Evolutionary conservation across 2,113 vertebrate species (phyloP), one percentile per base, ranked within the genome.

Genomic region (Microcebus murinus): DNA sequence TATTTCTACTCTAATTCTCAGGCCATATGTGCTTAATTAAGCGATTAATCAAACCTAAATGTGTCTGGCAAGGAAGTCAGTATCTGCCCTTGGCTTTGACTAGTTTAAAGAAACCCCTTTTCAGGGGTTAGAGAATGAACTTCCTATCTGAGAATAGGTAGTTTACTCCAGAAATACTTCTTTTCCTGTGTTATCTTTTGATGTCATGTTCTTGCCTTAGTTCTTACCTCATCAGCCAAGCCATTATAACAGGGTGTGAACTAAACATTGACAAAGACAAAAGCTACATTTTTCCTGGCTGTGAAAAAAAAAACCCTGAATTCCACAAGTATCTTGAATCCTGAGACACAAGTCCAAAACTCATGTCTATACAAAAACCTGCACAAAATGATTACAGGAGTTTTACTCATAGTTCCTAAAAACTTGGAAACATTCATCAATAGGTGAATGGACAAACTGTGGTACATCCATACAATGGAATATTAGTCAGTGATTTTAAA

Each of bases 11-110:
- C 89, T 84, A 97, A 74, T 71, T 92, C 74, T 98, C 95, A 85
- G 71, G 34, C 61, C 71, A 76, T 79, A 89, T 31, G 80, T 77
- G n/a, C 96, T 94, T 73, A 83, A 96, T 92, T 70, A 79, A 50
- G 48, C 79, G 90, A 98, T 96, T 97, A 97, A 96, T 96, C 96
- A 97, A 90, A 48, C 42, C 48, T 95, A 70, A 81, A 81, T 65
- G 14, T 94, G 57, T 83, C 83, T 31, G 10, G 93, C 86, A 65
- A 95, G 87, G 59, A 97, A 96, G n/a, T 45, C 79, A 91, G 83
- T 92, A 97, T 91, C 36, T 89, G 93, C 79, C 93, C 21, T 59
- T 59, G 31, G 36, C 2, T 97, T 84, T 95, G 89, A 89, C n/a
- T 73, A 89, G 77, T 95, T 83, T 93, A 98, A n/a, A 94, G 0